These are phyloP conservation scores for Haliclona indistincta DNA, from an alignment of 37 sponge, comb jelly and placozoan species.

Conservation along the genomic window DNA sequence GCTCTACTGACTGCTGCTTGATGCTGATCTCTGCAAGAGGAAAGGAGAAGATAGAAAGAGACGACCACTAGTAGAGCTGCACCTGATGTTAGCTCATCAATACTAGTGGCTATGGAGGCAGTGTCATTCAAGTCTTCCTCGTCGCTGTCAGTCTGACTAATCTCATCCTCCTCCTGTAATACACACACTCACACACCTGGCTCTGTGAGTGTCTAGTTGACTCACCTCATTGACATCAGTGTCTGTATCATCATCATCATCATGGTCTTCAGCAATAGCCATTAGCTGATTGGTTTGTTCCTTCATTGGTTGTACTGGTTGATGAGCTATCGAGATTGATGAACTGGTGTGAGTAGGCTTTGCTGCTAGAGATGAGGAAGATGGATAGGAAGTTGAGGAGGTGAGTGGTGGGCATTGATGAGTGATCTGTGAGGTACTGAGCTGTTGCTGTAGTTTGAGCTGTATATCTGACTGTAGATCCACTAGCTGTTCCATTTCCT, in stretches of 20 bases:
- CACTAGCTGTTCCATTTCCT: no score
- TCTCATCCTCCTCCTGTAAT: constrained; percentile 23
- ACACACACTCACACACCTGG: constrained; percentile 5
- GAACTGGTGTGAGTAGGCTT: no score
- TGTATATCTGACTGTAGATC: no score
- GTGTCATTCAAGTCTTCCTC: constrained; percentile 34
- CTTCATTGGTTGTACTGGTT: no score
- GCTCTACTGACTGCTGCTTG: constrained; percentile 91
- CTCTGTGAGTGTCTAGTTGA: neutral
- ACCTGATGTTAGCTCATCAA: constrained; percentile 55
- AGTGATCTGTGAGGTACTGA: no score
- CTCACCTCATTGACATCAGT: constrained; percentile 16
- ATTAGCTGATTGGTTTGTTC: no score
- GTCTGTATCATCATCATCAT: constrained; percentile 6
- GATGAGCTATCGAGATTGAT: no score
- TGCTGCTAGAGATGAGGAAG: no score
- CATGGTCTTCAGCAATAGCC: constrained; percentile 5
- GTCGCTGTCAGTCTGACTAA: constrained; percentile 46
- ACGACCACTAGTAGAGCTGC: no score
- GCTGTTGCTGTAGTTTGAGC: no score
- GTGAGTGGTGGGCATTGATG: no score
- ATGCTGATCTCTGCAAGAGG: constrained; percentile 82
- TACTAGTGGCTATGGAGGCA: constrained; percentile 53
- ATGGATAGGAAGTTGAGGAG: no score
- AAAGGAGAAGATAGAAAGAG: neutral